Base-by-base conservation (phyloP, 2,888 invertebrate genomes). In the Hermaeophaga mercurialis region DNA sequence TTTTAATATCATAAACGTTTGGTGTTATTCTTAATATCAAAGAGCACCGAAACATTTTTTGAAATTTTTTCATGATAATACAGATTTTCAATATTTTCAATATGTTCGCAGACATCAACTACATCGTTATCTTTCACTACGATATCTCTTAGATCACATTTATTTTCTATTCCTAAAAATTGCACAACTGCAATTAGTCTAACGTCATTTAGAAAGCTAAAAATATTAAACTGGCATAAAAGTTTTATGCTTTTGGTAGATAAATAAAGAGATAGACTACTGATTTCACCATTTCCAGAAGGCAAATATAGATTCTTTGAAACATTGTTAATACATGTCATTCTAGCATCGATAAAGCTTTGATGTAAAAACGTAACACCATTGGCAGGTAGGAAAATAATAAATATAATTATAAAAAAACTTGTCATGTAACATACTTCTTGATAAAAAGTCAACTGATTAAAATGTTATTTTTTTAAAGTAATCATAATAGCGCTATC, bases 321-420 rank as follows among this genome's bases (percentile, higher is more conserved):
- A 38, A 18, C 34, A 14, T 48, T 59, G 28, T 33, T 9, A n/a
- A 52, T 36, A 34, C 59, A 59, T 12, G 52, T 44, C 2, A 31
- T 47, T 53, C 59, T 50, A 36, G 52, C 31, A 55, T 59, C 59
- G 55, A 49, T 36, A 58, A 53, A 12, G 4, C 8, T 22, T 39
- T 28, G 36, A 28, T 48, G 34, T 48, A 28, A 18, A 17, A 49
- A 17, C 28, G 24, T n/a, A 34, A n/a, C 18, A 15, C 26, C 26
- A 28, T 39, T 19, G n/a, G 36, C 12, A 28, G 38, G 14, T 38
- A 39, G 8, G 15, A 49, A 39, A 49, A 17, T 18, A 24, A 39
- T 28, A 15, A 38, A 39, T 38, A 39, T 17, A 18, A 19, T 22
- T 46, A 28, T 46, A 34, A 46, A 48, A 48, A 36, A 24, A n/a